These are phyloP conservation scores for Papilio polyxenes DNA, from an alignment of 1,140 invertebrate genomes.

Conservation along the genomic window DNA sequence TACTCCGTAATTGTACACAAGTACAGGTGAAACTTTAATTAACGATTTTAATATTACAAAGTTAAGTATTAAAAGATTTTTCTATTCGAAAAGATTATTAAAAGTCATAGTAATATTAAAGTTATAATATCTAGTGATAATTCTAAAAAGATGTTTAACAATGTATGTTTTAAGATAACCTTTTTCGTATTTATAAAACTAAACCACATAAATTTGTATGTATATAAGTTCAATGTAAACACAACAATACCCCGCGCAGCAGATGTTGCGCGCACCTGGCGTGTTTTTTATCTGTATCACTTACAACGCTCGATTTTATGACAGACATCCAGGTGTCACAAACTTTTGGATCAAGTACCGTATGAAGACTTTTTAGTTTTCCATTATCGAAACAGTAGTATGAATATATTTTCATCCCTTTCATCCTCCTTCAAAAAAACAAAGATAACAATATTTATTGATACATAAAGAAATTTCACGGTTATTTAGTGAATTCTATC, in stretches of 20 bases:
- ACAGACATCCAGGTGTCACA: slow-evolving; percentile 6
- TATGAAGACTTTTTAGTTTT: too few species aligned
- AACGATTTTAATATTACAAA: background rate
- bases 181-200: background rate
- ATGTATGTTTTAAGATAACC: background rate
- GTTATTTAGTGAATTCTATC: background rate
- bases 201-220: background rate
- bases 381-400: background rate
- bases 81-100: too few species aligned
- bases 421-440: background rate
- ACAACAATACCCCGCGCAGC: slow-evolving; percentile 16
- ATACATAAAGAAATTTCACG: background rate
- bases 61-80: too few species aligned
- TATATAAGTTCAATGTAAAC: background rate
- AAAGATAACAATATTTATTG: background rate
- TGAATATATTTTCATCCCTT: background rate
- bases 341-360: background rate
- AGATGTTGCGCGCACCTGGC: slow-evolving; percentile 17
- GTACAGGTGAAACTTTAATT: background rate
- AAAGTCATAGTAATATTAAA: too few species aligned
- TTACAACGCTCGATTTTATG: slow-evolving; percentile 25
- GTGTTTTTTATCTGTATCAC: slow-evolving; percentile 22
- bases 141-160: too few species aligned
- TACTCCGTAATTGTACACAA: background rate
- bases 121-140: too few species aligned